phyloP scores from a whole-genome alignment of 2,113 vertebrate genomes.

The Phoenicopterus ruber region DNA sequence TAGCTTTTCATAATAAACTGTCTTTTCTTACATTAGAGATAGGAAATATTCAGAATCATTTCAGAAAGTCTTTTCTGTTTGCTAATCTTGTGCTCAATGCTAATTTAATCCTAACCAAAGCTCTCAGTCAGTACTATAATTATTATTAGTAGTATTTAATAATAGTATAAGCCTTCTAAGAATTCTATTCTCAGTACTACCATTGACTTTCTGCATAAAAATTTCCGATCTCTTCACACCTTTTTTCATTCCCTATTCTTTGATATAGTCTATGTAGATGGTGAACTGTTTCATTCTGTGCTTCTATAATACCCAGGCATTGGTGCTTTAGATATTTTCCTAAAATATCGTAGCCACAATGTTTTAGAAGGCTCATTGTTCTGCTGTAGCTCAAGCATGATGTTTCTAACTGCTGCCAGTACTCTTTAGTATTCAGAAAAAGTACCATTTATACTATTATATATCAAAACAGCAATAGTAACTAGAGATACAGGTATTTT shows the following conservation, averaged over 20 bases:
- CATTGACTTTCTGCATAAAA: background rate
- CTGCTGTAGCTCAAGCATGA: background rate
- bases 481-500: constrained; percentile 10
- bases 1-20: background rate
- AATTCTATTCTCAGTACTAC: background rate
- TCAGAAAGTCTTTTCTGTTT: background rate
- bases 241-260: background rate
- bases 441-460: constrained; percentile 17
- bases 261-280: background rate
- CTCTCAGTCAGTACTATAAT: background rate
- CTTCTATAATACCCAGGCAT: background rate
- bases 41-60: background rate
- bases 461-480: constrained; percentile 12
- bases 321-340: background rate
- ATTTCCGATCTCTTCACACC: background rate
- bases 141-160: background rate
- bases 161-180: background rate
- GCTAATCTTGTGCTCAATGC: background rate
- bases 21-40: background rate
- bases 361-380: background rate
- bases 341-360: background rate
- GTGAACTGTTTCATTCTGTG: background rate
- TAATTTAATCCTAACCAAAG: background rate
- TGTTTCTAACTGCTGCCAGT: background rate
- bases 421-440: background rate